Evolutionary conservation across 2,797 vertebrate genomes (phyloP).

Genomic region (Loriculus beryllinus): DNA sequence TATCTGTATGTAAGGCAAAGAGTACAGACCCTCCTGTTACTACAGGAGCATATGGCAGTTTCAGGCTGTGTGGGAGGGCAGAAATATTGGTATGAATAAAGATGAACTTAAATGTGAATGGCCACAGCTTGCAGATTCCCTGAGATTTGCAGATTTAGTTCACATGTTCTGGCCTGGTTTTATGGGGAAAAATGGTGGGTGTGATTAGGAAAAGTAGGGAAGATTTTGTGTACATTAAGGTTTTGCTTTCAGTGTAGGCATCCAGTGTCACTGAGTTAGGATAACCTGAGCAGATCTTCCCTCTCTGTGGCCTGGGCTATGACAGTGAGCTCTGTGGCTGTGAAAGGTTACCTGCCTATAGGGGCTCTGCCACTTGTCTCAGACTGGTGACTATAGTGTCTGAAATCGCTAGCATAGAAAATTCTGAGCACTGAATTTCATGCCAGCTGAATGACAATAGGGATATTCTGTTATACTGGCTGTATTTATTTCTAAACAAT

Average conservation of each 20-base stretch:
- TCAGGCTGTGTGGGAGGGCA: background rate
- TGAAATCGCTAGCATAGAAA: background rate
- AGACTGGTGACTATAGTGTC: background rate
- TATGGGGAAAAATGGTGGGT: background rate
- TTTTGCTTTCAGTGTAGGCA: background rate
- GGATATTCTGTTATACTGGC: background rate
- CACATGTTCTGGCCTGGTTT: background rate
- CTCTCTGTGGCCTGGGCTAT: background rate
- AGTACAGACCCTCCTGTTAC: background rate
- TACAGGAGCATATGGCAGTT: background rate
- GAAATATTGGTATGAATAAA: background rate
- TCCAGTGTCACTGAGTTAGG: background rate
- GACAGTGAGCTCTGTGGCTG: fast-evolving
- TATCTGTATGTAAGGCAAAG: background rate
- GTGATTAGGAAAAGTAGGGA: background rate
- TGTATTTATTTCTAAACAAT: background rate
- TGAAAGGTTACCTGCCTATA: background rate
- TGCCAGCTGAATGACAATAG: background rate
- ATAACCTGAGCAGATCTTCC: background rate
- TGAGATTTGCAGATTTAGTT: background rate
- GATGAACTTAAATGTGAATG: background rate
- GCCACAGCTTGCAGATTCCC: background rate
- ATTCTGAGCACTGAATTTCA: background rate
- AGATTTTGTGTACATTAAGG: background rate
- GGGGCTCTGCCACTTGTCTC: background rate